Conservation (phyloP, 2,888 invertebrate genomes). For the Trypoxylon attenuatum region DNA sequence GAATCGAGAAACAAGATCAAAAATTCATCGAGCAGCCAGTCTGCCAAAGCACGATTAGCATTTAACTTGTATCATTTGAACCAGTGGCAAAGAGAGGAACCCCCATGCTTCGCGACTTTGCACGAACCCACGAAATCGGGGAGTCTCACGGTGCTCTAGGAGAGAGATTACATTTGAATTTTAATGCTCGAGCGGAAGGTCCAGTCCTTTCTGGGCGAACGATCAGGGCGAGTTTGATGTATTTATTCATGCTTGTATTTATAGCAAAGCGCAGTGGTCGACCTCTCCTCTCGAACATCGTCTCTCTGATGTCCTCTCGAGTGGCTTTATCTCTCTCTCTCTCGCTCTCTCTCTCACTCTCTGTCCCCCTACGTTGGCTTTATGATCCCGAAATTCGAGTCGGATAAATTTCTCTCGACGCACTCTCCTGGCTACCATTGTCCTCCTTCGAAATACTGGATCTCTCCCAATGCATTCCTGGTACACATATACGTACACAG, state of each 20-base stretch:
- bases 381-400: constrained; percentile 46
- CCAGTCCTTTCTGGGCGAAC: neutral
- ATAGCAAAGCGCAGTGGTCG: constrained; percentile 42
- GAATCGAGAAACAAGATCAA: no score
- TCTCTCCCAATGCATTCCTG: no score
- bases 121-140: neutral
- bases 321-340: constrained; percentile 2
- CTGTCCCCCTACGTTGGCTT: constrained; percentile 15
- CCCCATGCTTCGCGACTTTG: constrained; percentile 14
- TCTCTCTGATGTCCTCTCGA: constrained; percentile 15
- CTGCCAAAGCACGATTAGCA: no score
- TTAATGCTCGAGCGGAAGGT: constrained; percentile 47
- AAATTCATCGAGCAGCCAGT: no score
- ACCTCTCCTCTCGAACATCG: constrained; percentile 34
- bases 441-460: no score
- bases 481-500: no score
- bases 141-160: constrained; percentile 33
- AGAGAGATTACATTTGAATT: constrained; percentile 67
- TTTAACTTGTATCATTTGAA: no score
- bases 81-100: no score
- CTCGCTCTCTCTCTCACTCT: neutral
- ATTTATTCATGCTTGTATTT: constrained; percentile 69
- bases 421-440: constrained; percentile 20
- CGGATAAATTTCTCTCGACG: constrained; percentile 43
- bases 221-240: constrained; percentile 55